Evolutionary conservation across 1,140 invertebrate genomes (phyloP).

Genomic region (Diorhabda carinulata): DNA sequence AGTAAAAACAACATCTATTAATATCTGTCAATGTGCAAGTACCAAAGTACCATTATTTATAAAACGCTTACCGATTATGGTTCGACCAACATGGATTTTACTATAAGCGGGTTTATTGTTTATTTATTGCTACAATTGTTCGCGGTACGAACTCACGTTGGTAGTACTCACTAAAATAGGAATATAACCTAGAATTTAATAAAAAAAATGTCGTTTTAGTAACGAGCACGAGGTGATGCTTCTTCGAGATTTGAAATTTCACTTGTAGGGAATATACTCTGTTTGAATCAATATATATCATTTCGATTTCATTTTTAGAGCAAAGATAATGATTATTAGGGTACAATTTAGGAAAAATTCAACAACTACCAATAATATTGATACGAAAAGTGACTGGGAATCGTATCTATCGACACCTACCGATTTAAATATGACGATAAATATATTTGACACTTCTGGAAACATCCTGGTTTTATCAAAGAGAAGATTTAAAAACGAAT

Average conservation of each 20-base stretch:
- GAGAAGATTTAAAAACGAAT: too few relatives aligned
- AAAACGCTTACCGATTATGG: conserved; percentile 17
- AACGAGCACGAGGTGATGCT: conserved; percentile 1
- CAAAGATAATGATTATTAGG: too few relatives aligned
- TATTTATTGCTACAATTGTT: conserved; percentile 22
- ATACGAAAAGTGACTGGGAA: too few relatives aligned
- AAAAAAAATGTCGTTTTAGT: conserved; percentile 2
- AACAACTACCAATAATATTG: too few relatives aligned
- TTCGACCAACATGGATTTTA: conserved; percentile 11
- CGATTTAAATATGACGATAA: too few relatives aligned
- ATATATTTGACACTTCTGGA: too few relatives aligned
- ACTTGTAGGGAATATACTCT: too few relatives aligned
- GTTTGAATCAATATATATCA: too few relatives aligned
- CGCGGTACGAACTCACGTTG: conserved; percentile 13
- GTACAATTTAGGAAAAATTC: too few relatives aligned
- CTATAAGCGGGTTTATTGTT: conserved; percentile 22
- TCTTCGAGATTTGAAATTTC: neutral
- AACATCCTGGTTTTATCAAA: too few relatives aligned
- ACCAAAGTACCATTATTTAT: conserved; percentile 19
- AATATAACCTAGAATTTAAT: conserved; percentile 1
- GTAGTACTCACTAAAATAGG: conserved; percentile 7
- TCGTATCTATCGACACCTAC: too few relatives aligned
- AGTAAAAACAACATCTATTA: conserved; percentile 13
- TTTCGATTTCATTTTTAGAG: too few relatives aligned
- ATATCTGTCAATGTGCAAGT: conserved; percentile 16